Percentiles rank a stretch among this genome's conserved stretches.
Conservation (phyloP, 2,888 invertebrate genomes). For the Cremastobaeus sp. region DNA sequence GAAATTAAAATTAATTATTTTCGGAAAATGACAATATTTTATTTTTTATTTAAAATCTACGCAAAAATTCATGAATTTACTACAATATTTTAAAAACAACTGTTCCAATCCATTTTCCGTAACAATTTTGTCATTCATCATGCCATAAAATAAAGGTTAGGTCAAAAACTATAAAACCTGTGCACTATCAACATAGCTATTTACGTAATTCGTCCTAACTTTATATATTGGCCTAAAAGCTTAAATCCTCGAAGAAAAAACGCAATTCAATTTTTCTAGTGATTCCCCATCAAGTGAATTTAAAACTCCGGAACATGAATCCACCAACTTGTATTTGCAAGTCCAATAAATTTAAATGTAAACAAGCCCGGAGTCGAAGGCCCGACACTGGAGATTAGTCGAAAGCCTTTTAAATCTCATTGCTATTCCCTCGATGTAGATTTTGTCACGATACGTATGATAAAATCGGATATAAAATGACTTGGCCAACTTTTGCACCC, state of each 20-base stretch:
- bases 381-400: constrained; percentile 54
- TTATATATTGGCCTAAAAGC: constrained; percentile 34
- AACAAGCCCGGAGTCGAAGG: constrained; percentile 51
- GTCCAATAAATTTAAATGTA: constrained; percentile 63
- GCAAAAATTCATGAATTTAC: too few relatives aligned
- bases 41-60: too few relatives aligned
- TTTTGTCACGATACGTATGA: constrained; percentile 52
- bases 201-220: constrained; percentile 33
- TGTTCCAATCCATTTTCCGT: too few relatives aligned
- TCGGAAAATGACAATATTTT: too few relatives aligned
- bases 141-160: too few relatives aligned
- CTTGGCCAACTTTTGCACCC: constrained; percentile 28
- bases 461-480: constrained; percentile 48
- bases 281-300: constrained; percentile 40
- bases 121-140: too few relatives aligned
- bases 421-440: constrained; percentile 56
- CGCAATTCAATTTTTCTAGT: constrained; percentile 35
- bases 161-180: too few relatives aligned
- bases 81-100: too few relatives aligned
- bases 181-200: too few relatives aligned
- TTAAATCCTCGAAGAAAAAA: constrained; percentile 28
- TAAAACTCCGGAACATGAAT: constrained; percentile 50
- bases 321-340: constrained; percentile 56
- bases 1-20: too few relatives aligned
- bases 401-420: constrained; percentile 62